Conservation (phyloP, 2,797 vertebrate genomes). For the Serranus cabrilla region DNA sequence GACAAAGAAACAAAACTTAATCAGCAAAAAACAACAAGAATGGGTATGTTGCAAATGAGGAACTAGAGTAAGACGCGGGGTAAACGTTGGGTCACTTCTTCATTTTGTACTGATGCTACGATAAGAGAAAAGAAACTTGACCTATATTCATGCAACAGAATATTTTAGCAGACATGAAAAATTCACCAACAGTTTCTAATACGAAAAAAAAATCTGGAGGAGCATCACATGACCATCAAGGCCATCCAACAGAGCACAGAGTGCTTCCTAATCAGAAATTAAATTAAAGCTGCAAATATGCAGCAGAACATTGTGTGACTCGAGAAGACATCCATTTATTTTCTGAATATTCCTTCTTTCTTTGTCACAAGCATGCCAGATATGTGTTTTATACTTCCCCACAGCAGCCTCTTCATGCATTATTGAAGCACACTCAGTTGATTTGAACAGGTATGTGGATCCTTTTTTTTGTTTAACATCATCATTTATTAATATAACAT, state of each 20-base stretch:
- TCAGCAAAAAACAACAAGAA: neutral
- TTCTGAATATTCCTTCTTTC: neutral
- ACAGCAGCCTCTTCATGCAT: neutral
- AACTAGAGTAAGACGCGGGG: neutral
- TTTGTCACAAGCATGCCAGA: neutral
- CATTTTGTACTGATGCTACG: neutral
- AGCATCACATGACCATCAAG: neutral
- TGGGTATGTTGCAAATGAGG: neutral
- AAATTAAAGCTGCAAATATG: neutral
- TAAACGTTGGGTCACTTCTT: slow-evolving; percentile 3
- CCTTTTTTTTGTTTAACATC: slow-evolving; percentile 1
- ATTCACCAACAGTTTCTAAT: neutral
- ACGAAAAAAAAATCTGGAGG: neutral
- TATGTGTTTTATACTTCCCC: neutral
- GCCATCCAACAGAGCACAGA: neutral
- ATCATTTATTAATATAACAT: slow-evolving; percentile 12
- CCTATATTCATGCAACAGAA: slow-evolving; percentile 15
- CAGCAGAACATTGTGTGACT: neutral
- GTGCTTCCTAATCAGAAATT: neutral
- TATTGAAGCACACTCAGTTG: neutral
- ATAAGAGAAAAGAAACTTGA: neutral
- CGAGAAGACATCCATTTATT: neutral
- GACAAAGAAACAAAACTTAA: neutral
- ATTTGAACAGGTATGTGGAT: neutral
- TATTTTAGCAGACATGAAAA: slow-evolving; percentile 18